Conservation (phyloP, 2,888 invertebrate genomes). For the Argyra leucocephala region DNA sequence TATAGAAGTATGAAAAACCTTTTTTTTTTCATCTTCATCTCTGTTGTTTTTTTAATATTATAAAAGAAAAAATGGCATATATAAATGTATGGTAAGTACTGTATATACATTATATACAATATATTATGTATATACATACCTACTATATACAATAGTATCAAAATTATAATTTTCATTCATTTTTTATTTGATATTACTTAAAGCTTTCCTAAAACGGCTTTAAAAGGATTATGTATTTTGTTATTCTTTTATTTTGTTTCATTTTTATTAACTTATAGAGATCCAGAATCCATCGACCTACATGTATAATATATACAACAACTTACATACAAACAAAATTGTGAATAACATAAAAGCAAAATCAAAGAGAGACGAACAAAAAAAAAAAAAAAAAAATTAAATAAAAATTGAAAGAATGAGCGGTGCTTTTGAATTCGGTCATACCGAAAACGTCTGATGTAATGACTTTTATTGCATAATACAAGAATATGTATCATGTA, state of each 20-base stretch:
- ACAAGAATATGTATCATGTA: neutral
- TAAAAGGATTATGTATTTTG: neutral
- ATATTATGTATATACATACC: too few species aligned
- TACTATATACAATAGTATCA: too few species aligned
- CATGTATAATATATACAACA: too few species aligned
- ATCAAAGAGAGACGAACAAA: neutral
- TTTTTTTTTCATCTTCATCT: too few species aligned
- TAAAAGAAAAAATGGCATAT: too few species aligned
- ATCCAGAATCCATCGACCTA: neutral
- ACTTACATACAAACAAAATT: neutral
- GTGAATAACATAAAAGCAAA: neutral
- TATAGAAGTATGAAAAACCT: too few species aligned
- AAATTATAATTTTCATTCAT: neutral
- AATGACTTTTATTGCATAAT: constrained; percentile 6
- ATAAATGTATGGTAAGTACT: too few species aligned
- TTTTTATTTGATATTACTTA: neutral
- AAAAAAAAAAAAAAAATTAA: too few species aligned
- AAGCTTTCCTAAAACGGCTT: neutral
- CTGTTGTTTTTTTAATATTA: too few species aligned
- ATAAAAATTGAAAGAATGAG: neutral
- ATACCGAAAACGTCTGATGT: neutral
- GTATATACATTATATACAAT: too few species aligned
- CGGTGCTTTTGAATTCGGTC: neutral
- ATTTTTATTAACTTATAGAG: neutral
- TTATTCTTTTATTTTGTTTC: neutral